Conservation (phyloP, 1,140 invertebrate species). For the Trichomalopsis sarcophagae region DNA sequence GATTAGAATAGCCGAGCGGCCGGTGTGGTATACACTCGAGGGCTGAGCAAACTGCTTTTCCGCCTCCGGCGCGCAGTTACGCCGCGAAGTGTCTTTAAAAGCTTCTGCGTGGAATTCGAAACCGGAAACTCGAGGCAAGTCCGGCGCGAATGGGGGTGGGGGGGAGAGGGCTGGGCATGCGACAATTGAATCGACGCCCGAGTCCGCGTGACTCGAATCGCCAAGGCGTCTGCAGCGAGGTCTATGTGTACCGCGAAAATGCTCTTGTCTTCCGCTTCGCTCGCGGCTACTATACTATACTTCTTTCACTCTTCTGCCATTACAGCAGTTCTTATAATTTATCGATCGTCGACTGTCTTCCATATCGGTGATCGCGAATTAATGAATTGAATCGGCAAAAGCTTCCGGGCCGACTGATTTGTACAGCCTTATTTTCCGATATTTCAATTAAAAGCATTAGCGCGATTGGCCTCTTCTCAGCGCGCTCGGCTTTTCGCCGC, state of each 20-base stretch:
- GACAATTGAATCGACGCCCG: conserved; percentile 33
- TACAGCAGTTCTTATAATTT: too few relatives aligned
- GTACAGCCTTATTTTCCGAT: neutral
- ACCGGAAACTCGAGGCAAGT: conserved; percentile 20
- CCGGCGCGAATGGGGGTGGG: neutral
- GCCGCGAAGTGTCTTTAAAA: conserved; percentile 25
- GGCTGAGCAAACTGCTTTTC: neutral
- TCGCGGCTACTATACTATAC: too few relatives aligned
- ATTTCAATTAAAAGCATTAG: conserved; percentile 40
- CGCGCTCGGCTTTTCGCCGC: neutral
- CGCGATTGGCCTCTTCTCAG: neutral
- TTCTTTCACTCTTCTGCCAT: too few relatives aligned
- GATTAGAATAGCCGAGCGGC: conserved; percentile 8
- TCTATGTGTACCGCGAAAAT: too few relatives aligned
- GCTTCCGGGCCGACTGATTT: too few relatives aligned
- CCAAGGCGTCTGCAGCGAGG: neutral
- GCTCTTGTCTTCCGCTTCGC: neutral
- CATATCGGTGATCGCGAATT: too few relatives aligned
- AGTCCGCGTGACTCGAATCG: conserved; percentile 30
- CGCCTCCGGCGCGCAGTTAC: neutral
- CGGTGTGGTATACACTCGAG: too few relatives aligned
- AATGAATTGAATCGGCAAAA: too few relatives aligned
- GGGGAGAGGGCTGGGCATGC: neutral
- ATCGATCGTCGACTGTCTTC: too few relatives aligned
- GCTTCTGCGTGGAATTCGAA: conserved; percentile 32